phyloP scores from a whole-genome alignment of 2,797 vertebrate genomes.

The Phrynocephalus guinanensis region DNA sequence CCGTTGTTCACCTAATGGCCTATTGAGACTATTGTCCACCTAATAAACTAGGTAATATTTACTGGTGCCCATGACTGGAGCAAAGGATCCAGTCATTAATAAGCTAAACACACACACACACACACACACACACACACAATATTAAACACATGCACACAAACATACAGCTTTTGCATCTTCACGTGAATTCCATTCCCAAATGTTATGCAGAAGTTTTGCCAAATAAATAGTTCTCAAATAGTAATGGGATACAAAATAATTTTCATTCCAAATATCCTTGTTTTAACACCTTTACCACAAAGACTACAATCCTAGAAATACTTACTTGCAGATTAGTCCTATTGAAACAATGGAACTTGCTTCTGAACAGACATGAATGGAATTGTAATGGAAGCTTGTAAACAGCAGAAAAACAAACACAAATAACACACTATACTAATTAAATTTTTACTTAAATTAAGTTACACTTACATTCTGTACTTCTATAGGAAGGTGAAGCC shows the following conservation, averaged over 20 bases:
- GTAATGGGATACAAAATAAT: not conserved
- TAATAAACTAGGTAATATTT: not conserved
- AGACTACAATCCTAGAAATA: not conserved
- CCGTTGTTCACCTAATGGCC: not conserved
- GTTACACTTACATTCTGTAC: slow-evolving; percentile 84
- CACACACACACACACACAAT: too few relatives aligned
- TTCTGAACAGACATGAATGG: not conserved
- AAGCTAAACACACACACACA: too few relatives aligned
- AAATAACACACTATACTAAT: not conserved
- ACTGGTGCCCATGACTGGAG: not conserved
- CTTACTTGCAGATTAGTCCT: not conserved
- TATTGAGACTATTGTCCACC: not conserved
- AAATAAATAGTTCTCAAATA: not conserved
- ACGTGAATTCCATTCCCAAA: too few relatives aligned
- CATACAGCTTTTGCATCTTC: too few relatives aligned
- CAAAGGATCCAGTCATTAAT: too few relatives aligned
- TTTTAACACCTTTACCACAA: not conserved
- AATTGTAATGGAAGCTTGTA: not conserved
- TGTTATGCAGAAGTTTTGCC: not conserved
- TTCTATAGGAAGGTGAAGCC: slow-evolving; percentile 89
- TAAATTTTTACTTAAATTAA: not conserved
- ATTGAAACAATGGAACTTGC: not conserved
- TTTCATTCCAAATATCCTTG: not conserved
- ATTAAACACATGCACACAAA: too few relatives aligned
- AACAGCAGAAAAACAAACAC: not conserved